These are phyloP conservation scores for Thripadectes ignobilis DNA, from an alignment of 2,797 vertebrate genomes.

Conservation along the genomic window DNA sequence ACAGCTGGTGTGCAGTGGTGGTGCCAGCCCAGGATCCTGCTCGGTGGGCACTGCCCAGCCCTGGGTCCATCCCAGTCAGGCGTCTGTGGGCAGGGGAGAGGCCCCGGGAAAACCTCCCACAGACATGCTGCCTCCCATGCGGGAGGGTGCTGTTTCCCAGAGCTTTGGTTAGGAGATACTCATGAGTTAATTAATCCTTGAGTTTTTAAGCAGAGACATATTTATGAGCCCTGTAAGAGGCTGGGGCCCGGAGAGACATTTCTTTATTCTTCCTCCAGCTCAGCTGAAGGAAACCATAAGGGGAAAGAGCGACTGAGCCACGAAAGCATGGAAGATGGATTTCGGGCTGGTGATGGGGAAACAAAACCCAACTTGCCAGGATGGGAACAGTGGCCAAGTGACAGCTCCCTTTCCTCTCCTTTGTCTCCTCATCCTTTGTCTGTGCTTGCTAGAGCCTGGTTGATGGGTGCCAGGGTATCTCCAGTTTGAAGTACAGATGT, in stretches of 20 bases:
- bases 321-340: constrained; percentile 58
- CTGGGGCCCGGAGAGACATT: constrained; percentile 59
- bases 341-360: constrained; percentile 46
- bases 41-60: neutral
- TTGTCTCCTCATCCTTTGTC: constrained; percentile 8
- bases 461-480: neutral
- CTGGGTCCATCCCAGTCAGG: rapidly evolving
- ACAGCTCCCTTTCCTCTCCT: constrained; percentile 11
- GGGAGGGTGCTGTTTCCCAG: constrained; percentile 58
- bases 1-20: rapidly evolving
- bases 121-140: neutral
- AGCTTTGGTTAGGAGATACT: constrained; percentile 44
- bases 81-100: neutral
- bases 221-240: constrained; percentile 67
- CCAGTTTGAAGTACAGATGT: neutral
- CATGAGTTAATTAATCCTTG: constrained; percentile 68
- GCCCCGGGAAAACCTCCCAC: neutral
- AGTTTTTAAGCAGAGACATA: constrained; percentile 67
- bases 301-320: constrained; percentile 55
- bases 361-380: constrained; percentile 11
- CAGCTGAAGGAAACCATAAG: constrained; percentile 76
- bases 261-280: constrained; percentile 74
- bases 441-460: neutral
- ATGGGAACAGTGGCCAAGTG: neutral
- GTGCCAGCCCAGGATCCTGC: rapidly evolving